phyloP scores from a whole-genome alignment of 2,888 invertebrate species.

The Meteorus colon region DNA sequence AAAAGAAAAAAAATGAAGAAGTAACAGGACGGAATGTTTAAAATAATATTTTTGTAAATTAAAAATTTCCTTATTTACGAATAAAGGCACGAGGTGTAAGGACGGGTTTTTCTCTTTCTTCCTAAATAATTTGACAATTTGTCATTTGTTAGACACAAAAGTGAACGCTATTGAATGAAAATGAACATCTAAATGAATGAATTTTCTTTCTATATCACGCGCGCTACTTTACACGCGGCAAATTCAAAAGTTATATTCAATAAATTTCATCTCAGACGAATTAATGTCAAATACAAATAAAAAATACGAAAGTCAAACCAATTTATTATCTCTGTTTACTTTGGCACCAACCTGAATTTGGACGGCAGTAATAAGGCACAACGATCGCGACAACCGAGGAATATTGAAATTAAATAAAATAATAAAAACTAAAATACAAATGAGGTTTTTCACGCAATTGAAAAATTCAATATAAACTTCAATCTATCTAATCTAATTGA shows the following conservation, averaged over 20 bases:
- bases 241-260: slow-evolving; percentile 6
- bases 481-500: no score
- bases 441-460: neutral
- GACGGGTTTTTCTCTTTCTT: neutral
- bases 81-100: neutral
- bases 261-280: no score
- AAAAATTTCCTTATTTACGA: neutral
- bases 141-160: slow-evolving; percentile 30
- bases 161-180: slow-evolving; percentile 51
- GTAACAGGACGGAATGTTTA: slow-evolving; percentile 35
- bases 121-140: slow-evolving; percentile 20
- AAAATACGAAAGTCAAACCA: slow-evolving; percentile 15
- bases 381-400: slow-evolving; percentile 58
- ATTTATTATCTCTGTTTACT: slow-evolving; percentile 2
- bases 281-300: slow-evolving; percentile 15
- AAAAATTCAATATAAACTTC: no score
- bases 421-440: slow-evolving; percentile 9
- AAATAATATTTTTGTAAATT: slow-evolving; percentile 2
- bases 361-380: slow-evolving; percentile 66
- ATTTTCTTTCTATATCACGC: neutral
- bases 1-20: no score
- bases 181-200: slow-evolving; percentile 10
- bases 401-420: neutral
- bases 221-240: slow-evolving; percentile 24
- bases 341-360: slow-evolving; percentile 58